Evolutionary conservation across 2,888 invertebrate species (phyloP), one percentile per base, ranked within the genome.

Genomic region (Drosophila mimica): DNA sequence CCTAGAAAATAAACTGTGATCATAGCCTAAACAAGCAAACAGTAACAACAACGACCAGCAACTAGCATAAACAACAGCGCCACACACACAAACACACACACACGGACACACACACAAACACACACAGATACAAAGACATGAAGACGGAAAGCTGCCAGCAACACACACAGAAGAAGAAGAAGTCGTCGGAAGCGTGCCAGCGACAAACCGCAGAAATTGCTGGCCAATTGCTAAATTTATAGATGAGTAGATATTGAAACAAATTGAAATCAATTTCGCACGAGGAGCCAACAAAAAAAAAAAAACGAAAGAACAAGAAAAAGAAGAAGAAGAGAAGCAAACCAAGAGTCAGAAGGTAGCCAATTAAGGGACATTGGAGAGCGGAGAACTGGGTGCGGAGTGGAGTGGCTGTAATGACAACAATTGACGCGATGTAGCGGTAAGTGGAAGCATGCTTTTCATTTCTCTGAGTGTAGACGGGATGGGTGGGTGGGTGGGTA

Each of bases 381-480:
- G 51, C 15, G 56, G 51, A 60, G 60, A 52, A 52, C 53, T 63
- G 40, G 53, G 60, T 69, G 49, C 57, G 54, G 74, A 66, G 70
- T 76, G 60, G 38, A 79, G 80, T 78, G 85, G 86, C 80, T 89
- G 88, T 92, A 92, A 92, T 92, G 91, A 91, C 89, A 91, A 91
- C 91, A 91, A 92, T 92, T 91, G 91, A 93, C 92, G 93, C 92
- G 92, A 93, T 93, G 93, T 93, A 93, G 93, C 93, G 93, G 93
- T 93, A 79, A 92, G 91, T 93, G 30, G 11, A 28, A 54, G 28
- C 20, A 51, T 25, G 8, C 25, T 13, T 15, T 25, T 34, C 11
- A 34, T 9, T 38, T 38, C 28, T 15, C n/a, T n/a, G n/a, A 30
- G 56, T 3, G 28, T n/a, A 38, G n/a, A 5, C 13, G n/a, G 17